Base-by-base conservation (phyloP, 2,888 invertebrate species). In the Balanococcus diminutus region DNA sequence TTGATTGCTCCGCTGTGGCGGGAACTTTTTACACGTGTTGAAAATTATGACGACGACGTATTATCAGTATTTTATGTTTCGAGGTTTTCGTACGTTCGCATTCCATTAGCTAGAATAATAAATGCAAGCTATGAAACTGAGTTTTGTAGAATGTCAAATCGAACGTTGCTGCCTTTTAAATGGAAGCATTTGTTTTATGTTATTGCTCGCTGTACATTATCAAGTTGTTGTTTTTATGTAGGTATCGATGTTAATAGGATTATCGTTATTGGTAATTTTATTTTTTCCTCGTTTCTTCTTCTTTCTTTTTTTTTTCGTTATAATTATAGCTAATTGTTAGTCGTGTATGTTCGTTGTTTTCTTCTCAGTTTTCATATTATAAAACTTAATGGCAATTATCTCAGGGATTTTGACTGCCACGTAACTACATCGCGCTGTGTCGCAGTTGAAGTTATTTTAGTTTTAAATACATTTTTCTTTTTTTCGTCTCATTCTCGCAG, bases 21-120 rank as follows among this genome's bases (percentile, higher is more conserved):
- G 84, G 84, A 84, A 84, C 84, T 84, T 84, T 84, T 84, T 84
- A 84, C 84, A 84, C 84, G 22, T 8, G 42, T 72, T 61, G 22
- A 61, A 61, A 42, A 19, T 16, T 61, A 61, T 9, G 22, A 61
- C 56, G 0, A 56, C 25, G 25, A 25, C 8, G 22, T 82, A 25
- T 39, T 82, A 82, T 82, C 82, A 82, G 82, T 82, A 82, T 82
- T 82, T 72, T n/a, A 1, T 25, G 8, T 82, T 82, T 25, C 3
- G n/a, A 0, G n/a, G 32, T 42, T 2, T 42, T 46, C 9, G n/a
- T 22, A 82, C 42, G 19, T 82, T 82, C 31, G 46, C 82, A 46
- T 82, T 82, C 82, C 46, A 51, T 51, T n/a, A 16, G n/a, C n/a
- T n/a, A 42, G 16, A 42, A 14, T 14, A 42, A 42, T 1, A 42